Evolutionary conservation across 2,797 vertebrate genomes (phyloP), one percentile per base, ranked within the genome.

Genomic region (Peromyscus eremicus): DNA sequence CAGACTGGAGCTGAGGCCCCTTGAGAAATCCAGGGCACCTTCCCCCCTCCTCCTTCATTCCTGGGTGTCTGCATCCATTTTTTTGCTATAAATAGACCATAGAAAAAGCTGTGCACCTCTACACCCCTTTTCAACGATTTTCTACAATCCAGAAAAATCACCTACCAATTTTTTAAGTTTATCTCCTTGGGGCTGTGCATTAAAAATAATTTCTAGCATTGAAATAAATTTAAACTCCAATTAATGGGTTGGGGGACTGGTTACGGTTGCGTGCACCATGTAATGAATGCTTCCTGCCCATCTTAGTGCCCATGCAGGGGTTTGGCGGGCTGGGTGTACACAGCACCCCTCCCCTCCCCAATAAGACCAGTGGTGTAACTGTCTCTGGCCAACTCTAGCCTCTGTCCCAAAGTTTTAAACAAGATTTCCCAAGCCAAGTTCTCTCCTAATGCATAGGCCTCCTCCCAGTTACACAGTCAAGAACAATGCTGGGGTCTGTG

Each of bases 251-350:
- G 97, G 86, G 94, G 96, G 96, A 97, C 95, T 60, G 71, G 97
- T 97, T 96, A 96, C 92, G 96, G 81, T 89, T 79, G 96, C 97
- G 94, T 91, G 84, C 88, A 93, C 97, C 97, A 96, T 97, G 97
- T 98, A 98, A 98, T 97, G 97, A 98, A 89, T 92, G 96, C 97
- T 98, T 98, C 96, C 97, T 98, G 85, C 95, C 92, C 85, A 92
- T 97, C 97, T 97, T 95, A 96, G 97, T 95, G 91, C 85, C 93
- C 92, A 81, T 94, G 94, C 94, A 84, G 92, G 97, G 37, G 94
- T 81, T 80, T 87, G 94, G 66, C 88, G 94, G 85, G 92, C 94
- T 93, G 96, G 86, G 89, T 81, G 32, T 93, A 97, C 96, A 70
- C 3, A 2, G 17, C 21, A 55, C 9, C 85, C 80, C 94, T 85